Percentiles rank a stretch among this genome's conserved stretches.
Evolutionary conservation across 2,113 vertebrate species (phyloP).

Genomic region (human (Homo sapiens)): DNA sequence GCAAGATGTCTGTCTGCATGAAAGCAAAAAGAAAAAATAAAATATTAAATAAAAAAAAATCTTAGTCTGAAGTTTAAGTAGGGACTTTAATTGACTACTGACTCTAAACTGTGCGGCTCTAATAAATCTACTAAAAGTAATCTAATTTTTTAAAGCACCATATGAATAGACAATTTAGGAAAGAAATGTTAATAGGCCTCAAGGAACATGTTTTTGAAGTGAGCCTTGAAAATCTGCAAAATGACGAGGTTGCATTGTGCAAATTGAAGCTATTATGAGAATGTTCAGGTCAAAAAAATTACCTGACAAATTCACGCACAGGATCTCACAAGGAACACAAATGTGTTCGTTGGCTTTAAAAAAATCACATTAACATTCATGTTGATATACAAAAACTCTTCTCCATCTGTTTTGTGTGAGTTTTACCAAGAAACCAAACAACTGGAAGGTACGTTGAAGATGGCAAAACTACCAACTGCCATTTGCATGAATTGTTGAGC

Average conservation of each 20-base stretch:
- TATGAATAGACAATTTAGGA: not conserved
- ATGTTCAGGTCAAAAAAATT: slow-evolving; percentile 28
- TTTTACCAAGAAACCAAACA: slow-evolving; percentile 13
- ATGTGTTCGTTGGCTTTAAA: not conserved
- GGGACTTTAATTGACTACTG: not conserved
- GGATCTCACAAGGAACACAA: slow-evolving; percentile 5
- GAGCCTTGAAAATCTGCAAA: not conserved
- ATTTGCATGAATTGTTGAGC: not conserved
- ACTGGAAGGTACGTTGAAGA: not conserved
- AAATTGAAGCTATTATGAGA: not conserved
- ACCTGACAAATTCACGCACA: not conserved
- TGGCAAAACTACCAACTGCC: not conserved
- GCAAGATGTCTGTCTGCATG: no score
- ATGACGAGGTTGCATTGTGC: not conserved
- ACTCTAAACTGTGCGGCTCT: not conserved
- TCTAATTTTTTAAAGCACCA: not conserved
- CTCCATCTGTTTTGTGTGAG: not conserved
- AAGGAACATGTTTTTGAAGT: not conserved
- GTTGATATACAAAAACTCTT: not conserved
- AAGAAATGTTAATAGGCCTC: not conserved
- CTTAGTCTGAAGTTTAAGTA: slow-evolving; percentile 29
- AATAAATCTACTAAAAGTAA: not conserved
- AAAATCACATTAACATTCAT: not conserved
- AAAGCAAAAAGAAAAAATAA: no score
- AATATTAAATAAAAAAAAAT: not conserved